Conservation (phyloP, 2,888 invertebrate genomes). For the Spilosoma lubricipeda region DNA sequence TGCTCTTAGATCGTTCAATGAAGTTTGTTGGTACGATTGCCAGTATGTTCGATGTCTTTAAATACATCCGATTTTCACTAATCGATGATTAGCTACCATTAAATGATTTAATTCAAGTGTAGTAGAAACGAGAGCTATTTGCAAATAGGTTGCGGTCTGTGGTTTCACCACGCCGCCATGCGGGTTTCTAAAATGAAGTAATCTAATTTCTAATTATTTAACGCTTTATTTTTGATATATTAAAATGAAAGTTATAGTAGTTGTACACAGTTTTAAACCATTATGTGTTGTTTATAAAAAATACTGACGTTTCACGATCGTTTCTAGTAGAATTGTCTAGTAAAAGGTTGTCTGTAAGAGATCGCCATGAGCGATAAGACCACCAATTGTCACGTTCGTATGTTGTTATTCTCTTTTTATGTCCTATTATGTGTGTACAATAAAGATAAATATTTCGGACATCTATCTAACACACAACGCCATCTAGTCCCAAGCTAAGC, state of each 20-base stretch:
- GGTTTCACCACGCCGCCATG: conserved; percentile 36
- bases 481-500: no score
- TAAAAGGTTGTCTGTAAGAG: no score
- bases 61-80: conserved; percentile 13
- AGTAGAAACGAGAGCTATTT: conserved; percentile 43
- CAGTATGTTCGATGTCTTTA: not conserved
- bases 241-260: not conserved
- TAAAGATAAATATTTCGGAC: no score
- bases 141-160: conserved; percentile 58
- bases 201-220: conserved; percentile 52
- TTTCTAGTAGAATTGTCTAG: no score
- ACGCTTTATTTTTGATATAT: conserved; percentile 18
- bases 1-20: not conserved
- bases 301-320: no score
- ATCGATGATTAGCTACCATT: conserved; percentile 30
- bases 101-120: conserved; percentile 52
- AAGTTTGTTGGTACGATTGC: not conserved
- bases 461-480: no score
- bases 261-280: not conserved
- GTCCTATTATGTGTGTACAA: no score
- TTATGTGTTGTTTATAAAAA: not conserved
- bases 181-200: conserved; percentile 47
- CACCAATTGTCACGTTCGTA: no score
- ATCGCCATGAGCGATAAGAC: no score
- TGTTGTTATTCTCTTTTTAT: no score